Evolutionary conservation across 2,797 vertebrate genomes (phyloP), one percentile per base, ranked within the genome.

Genomic region (Hemitrygon akajei): DNA sequence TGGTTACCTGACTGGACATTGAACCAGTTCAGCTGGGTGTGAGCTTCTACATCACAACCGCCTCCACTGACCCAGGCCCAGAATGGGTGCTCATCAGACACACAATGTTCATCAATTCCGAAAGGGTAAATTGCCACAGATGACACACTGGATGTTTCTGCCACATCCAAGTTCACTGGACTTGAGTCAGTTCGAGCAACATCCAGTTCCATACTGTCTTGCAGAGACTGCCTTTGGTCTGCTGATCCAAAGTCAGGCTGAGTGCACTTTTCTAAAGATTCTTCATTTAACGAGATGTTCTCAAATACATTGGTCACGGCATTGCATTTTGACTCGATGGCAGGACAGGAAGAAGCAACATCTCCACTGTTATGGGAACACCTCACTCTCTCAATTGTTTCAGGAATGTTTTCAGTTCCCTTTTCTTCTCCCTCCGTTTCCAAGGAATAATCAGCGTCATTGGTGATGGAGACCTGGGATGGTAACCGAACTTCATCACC

Each of bases 51-150:
- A 0, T 96, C 95, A 56, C 99, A 99, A 95, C 97, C 98, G 79
- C 98, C 98, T 12, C 98, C 98, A 0, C 97, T 98, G 94, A 99
- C 97, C 99, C 99, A 99, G 30, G 98, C 98, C 99, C 99, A 99
- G 94, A 98, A 94, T 0, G 97, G 97, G 94, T 97, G 98, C 94
- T 98, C 97, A 0, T 99, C 98, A 0, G 95, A 81, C 5, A 96
- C 97, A 0, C 97, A 98, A 0, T 94, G 96, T 18, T 99, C 98
- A 73, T 99, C 98, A 75, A 97, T 94, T 58, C 96, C 97, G 93
- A 97, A 95, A 0, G 97, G 96, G 94, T 97, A 98, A 0, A 96
- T 96, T 12, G 97, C 97, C 80, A 98, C 96, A 0, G 98, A 98
- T 0, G 98, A 98, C 94, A 98, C 94, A 95, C 97, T 98, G 94